These are phyloP conservation scores for Coreius guichenoti DNA, from an alignment of 2,797 vertebrate genomes.

Conservation along the genomic window DNA sequence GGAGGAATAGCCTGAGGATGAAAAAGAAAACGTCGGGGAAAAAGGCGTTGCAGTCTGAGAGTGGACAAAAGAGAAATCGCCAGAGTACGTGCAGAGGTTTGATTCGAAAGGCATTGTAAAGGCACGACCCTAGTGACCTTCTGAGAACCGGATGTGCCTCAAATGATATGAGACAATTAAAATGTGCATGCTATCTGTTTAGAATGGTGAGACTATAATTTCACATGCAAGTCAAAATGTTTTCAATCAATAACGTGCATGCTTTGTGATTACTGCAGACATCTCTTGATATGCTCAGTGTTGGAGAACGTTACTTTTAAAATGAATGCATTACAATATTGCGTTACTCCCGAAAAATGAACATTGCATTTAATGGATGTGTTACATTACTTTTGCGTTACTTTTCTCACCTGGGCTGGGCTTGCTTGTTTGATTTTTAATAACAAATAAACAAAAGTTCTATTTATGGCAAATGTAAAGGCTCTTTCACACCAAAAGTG, in stretches of 20 bases:
- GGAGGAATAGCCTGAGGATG: slow-evolving; percentile 60
- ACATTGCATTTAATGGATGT: too few relatives aligned
- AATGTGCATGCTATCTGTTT: not conserved
- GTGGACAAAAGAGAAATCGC: slow-evolving; percentile 65
- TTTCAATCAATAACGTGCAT: not conserved
- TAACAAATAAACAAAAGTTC: too few relatives aligned
- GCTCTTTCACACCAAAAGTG: too few relatives aligned
- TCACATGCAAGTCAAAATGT: not conserved
- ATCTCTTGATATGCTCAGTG: not conserved
- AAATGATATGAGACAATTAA: slow-evolving; percentile 14
- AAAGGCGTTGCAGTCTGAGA: slow-evolving; percentile 53
- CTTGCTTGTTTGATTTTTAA: too few relatives aligned
- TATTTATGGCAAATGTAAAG: too few relatives aligned
- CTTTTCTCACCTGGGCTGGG: too few relatives aligned
- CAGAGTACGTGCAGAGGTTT: slow-evolving; percentile 55
- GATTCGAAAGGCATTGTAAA: slow-evolving; percentile 40
- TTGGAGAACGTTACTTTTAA: too few relatives aligned
- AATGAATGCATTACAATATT: too few relatives aligned
- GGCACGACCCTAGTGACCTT: slow-evolving; percentile 49
- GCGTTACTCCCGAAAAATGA: too few relatives aligned
- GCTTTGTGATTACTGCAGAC: not conserved
- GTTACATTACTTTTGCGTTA: too few relatives aligned
- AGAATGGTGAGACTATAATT: not conserved
- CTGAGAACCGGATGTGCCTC: not conserved
- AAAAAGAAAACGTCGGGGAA: not conserved